phyloP scores from a whole-genome alignment of 2,113 vertebrate species.

The Dicaeum eximium region DNA sequence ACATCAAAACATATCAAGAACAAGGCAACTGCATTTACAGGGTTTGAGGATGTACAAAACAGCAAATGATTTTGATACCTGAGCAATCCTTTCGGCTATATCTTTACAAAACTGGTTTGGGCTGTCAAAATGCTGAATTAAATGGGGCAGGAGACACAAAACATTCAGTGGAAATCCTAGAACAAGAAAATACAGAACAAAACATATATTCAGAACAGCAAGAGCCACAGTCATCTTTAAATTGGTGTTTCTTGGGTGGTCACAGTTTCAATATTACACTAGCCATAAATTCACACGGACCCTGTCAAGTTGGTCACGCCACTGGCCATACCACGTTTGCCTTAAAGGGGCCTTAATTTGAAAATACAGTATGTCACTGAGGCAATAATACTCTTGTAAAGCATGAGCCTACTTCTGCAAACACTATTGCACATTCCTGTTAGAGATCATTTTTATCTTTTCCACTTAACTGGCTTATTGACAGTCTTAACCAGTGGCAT shows the following conservation, averaged over 20 bases:
- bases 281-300: neutral
- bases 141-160: conserved; percentile 93
- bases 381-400: neutral
- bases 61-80: conserved; percentile 75
- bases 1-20: conserved; percentile 16
- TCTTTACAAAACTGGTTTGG: conserved; percentile 98
- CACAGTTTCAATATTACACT: neutral
- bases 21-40: neutral
- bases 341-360: neutral
- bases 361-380: neutral
- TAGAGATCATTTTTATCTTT: neutral
- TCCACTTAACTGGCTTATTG: neutral
- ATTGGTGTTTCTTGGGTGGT: neutral
- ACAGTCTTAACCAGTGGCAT: neutral
- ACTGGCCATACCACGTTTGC: neutral
- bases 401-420: neutral
- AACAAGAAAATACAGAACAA: conserved; percentile 34
- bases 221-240: neutral
- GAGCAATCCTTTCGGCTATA: conserved; percentile 92
- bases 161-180: conserved; percentile 96
- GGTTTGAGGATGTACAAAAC: neutral
- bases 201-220: neutral
- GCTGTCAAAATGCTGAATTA: conserved; percentile 94
- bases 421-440: neutral
- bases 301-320: neutral